Base-by-base conservation (phyloP, 2,113 vertebrate species). In the Taxidea taxus region DNA sequence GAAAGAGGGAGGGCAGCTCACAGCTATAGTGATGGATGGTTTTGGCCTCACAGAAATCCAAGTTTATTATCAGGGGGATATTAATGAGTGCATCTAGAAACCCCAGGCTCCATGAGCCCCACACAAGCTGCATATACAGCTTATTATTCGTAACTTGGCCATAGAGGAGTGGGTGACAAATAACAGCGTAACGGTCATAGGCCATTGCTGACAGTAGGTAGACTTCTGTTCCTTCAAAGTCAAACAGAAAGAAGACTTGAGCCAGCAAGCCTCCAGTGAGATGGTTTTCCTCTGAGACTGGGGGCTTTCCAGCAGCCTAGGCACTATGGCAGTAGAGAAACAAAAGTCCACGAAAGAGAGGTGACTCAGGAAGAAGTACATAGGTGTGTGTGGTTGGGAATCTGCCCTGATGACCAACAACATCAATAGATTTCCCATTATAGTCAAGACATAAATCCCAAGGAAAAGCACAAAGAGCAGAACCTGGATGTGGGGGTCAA, bases 21-120 rank as follows among this genome's bases (percentile, higher is more conserved):
- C 94, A 97, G 89, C 95, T 96, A 20, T 97, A 97, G 34, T 97
- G 92, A 15, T 82, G 68, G 25, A 96, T 96, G 44, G 62, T 70
- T 7, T 78, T 87, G 2, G 91, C 64, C 6, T 44, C n/a, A 85
- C 95, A 97, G 51, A 97, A 97, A 15, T 94, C 89, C 7, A 97
- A 58, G 11, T 25, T 78, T 39, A 91, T 74, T n/a, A 95, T 29
- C 14, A 90, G 49, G 7, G 75, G 49, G 18, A 74, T 87, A 34
- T 97, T 96, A 47, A 96, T 49, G 1, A 97, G 25, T 2, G 96
- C 86, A 23, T 97, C 92, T 7, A 77, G 60, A 77, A 87, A 95
- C 11, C 92, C 80, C 44, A 97, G 64, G 29, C 75, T 42, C 97
- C 95, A 97, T 12, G 92, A 95, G 0, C 66, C 77, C 25, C 39